A percentile compares a stretch with the other conserved stretches of the same genome.
phyloP scores from a whole-genome alignment of 1,140 invertebrate genomes.

The Neodiprion fabricii region DNA sequence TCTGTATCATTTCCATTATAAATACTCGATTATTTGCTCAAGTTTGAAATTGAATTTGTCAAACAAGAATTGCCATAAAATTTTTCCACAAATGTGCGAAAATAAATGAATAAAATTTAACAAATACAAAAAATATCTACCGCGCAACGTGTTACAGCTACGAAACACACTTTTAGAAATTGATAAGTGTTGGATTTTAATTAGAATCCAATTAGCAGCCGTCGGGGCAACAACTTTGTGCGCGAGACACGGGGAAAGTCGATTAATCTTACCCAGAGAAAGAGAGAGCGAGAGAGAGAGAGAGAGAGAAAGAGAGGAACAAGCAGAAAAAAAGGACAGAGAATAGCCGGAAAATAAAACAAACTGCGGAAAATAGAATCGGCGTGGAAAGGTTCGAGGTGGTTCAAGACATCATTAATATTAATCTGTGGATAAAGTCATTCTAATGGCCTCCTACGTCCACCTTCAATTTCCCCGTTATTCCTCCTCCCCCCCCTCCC shows the following conservation, averaged over 20 bases:
- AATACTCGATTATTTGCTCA: too few species aligned
- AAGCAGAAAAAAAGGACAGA: not conserved
- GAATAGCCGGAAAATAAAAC: not conserved
- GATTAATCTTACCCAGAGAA: not conserved
- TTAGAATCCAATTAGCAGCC: not conserved
- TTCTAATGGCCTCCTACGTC: conserved; percentile 10
- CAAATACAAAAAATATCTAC: too few species aligned
- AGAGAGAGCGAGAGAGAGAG: not conserved
- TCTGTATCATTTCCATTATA: too few species aligned
- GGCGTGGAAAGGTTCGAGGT: not conserved
- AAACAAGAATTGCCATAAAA: too few species aligned
- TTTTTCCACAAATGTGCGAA: too few species aligned
- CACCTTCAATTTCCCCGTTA: not conserved
- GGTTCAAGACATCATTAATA: conserved; percentile 9
- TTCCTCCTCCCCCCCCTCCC: too few species aligned
- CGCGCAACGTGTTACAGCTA: too few species aligned
- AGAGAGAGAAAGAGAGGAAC: not conserved
- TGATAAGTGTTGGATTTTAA: not conserved
- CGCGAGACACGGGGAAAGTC: not conserved
- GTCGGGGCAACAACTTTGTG: not conserved
- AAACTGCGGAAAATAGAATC: not conserved
- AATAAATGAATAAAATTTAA: too few species aligned
- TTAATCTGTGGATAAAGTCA: conserved; percentile 9
- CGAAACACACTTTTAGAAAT: too few species aligned
- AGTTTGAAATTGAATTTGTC: too few species aligned